Evolutionary conservation across 2,797 vertebrate genomes (phyloP).

Genomic region (Mormyrops attenuatus): DNA sequence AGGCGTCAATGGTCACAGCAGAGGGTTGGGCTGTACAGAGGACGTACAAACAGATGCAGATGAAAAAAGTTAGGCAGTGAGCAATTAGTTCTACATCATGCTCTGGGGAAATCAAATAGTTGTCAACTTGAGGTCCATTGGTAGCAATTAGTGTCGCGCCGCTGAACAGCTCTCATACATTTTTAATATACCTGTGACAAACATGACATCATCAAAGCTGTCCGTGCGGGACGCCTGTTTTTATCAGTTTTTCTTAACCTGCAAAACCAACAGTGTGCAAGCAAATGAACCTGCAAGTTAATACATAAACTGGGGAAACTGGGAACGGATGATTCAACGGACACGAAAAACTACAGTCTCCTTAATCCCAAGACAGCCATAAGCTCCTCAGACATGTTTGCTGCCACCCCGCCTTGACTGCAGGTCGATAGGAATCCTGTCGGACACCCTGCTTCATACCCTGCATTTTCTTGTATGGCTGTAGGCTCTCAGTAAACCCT

Average conservation of each 20-base stretch:
- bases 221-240: not conserved
- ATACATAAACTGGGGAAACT: not conserved
- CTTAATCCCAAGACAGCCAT: not conserved
- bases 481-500: not conserved
- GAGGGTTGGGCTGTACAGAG: not conserved
- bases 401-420: not conserved
- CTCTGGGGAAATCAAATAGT: slow-evolving; percentile 17
- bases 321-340: not conserved
- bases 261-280: not conserved
- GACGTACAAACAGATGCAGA: not conserved
- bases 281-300: not conserved
- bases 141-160: slow-evolving; percentile 21
- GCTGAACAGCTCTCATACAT: slow-evolving; percentile 12
- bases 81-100: slow-evolving; percentile 22
- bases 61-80: slow-evolving; percentile 14
- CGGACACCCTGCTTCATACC: not conserved
- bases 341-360: not conserved
- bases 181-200: slow-evolving; percentile 23
- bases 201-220: slow-evolving; percentile 23
- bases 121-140: slow-evolving; percentile 23
- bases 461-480: not conserved
- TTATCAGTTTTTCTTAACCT: not conserved
- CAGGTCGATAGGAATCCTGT: not conserved
- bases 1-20: not conserved
- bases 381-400: not conserved